Base-by-base conservation (phyloP, 1,140 invertebrate genomes). In the Bombus superbus region DNA sequence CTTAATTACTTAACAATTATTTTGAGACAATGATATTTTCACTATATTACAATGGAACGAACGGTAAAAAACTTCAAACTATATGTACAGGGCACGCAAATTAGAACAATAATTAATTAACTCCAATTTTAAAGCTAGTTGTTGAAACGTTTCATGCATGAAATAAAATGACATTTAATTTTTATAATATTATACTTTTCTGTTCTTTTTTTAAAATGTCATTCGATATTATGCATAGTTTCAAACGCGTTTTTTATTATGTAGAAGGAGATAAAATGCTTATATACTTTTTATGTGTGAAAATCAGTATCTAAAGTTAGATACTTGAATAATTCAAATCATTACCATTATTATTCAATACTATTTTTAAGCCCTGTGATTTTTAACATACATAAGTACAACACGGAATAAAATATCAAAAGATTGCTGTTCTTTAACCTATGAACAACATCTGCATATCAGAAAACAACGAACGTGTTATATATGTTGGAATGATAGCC, bases 401-500 rank as follows among this genome's bases (percentile, higher is more conserved):
- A 57, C 32, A 32, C 3, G 6, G 69, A 72, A 40, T n/a, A 72
- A 72, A 44, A 59, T 64, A 40, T 64, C 8, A 62, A 77, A 77
- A 64, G 15, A 77, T 1, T 47, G n/a, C 13, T 25, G 6, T 35
- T 15, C 35, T 35, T 75, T 53, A 40, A 71, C 71, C 22, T 25
- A 8, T 32, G 72, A 59, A 57, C 40, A 40, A 71, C 47, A 69
- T 69, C 25, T 28, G 44, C 18, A 10, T 57, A 18, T 42, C n/a
- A 15, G 22, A 40, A 82, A 44, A 74, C 3, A 35, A 25, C 32
- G 10, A 72, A 59, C 10, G 15, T 71, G 6, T 40, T 73, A 11
- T 15, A 3, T 11, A 35, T 22, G 9, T 57, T 72, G 83, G 83
- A 84, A 84, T 84, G 83, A 80, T 72, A 62, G n/a, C 35, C 71